A percentile compares a stretch with the other conserved stretches of the same genome.
Evolutionary conservation across 2,888 invertebrate genomes (phyloP).

Genomic region (Temnothorax rugatulus): DNA sequence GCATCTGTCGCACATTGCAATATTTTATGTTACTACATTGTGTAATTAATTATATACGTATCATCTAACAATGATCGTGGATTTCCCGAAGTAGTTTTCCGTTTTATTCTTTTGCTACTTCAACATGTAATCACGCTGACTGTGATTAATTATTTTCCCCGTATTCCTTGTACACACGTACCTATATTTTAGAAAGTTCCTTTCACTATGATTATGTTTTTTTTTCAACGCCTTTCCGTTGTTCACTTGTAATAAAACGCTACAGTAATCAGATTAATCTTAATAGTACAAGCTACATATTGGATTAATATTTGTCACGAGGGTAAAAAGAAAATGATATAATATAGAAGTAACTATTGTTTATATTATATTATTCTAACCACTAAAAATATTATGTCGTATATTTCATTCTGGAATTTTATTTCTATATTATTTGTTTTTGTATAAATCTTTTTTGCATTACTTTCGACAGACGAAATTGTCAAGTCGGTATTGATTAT

Average conservation of each 20-base stretch:
- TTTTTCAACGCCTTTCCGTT: background rate
- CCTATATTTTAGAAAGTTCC: constrained; percentile 34
- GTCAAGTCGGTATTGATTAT: background rate
- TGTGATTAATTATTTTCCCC: constrained; percentile 41
- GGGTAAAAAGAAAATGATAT: background rate
- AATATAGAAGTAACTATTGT: background rate
- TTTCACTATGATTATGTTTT: constrained; percentile 40
- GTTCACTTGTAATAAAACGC: background rate
- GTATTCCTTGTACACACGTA: constrained; percentile 7
- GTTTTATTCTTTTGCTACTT: constrained; percentile 9
- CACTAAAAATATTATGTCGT: background rate
- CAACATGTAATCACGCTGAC: constrained; percentile 8
- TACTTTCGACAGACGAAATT: background rate
- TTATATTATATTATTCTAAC: background rate
- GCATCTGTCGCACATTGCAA: background rate
- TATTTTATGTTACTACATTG: constrained; percentile 24
- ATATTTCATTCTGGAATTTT: background rate
- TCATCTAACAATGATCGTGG: constrained; percentile 8
- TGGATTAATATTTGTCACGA: background rate
- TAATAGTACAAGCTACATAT: background rate
- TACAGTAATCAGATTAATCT: constrained; percentile 9
- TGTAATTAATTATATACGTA: constrained; percentile 11
- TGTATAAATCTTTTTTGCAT: background rate
- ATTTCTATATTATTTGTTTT: background rate
- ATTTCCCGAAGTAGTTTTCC: constrained; percentile 17